Evolutionary conservation across 2,797 vertebrate genomes (phyloP), one percentile per base, ranked within the genome.

Genomic region (Momotus momota): DNA sequence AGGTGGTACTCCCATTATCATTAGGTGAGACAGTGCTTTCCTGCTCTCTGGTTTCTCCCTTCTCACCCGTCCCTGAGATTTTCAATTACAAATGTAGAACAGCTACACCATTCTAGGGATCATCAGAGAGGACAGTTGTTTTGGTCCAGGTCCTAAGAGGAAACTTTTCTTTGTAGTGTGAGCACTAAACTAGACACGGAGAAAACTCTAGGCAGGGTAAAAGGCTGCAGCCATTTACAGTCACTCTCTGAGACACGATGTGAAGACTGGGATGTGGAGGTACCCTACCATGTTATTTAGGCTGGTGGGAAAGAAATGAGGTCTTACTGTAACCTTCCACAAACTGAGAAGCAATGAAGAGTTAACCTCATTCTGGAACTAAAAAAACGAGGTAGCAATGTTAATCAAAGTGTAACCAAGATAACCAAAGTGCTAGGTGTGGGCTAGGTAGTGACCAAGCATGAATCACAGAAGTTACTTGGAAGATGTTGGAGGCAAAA

Each of bases 161-260:
- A 27, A n/a, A 52, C 4, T 26, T 81, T 88, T 86, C 12, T 64
- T 80, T 57, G 26, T 23, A 33, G 5, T 33, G 31, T 60, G 54
- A 81, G 12, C 57, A 43, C 8, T 48, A 64, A 73, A 40, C 75
- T 51, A 65, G 31, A 46, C 19, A 70, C 25, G 41, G 46, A 74
- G 46, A 81, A 95, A 87, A 40, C 14, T 73, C 26, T 6, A 13
- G 26, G 6, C 11, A 40, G 26, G 13, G 4, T 23, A 70, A 70
- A 83, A 77, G 51, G 14, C 43, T 82, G 41, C 25, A 31, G 46
- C 13, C 51, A 4, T 40, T 2, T 2, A 12, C 21, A 57, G 35
- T 51, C 20, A 4, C 15, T 31, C 13, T 40, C 20, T 0, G 0
- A 81, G 58, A 10, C 25, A 23, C 0, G 0, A 5, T 35, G 5